Evolutionary conservation across 2,888 invertebrate species (phyloP), one percentile per base, ranked within the genome.

Genomic region (Gortyna flavago): DNA sequence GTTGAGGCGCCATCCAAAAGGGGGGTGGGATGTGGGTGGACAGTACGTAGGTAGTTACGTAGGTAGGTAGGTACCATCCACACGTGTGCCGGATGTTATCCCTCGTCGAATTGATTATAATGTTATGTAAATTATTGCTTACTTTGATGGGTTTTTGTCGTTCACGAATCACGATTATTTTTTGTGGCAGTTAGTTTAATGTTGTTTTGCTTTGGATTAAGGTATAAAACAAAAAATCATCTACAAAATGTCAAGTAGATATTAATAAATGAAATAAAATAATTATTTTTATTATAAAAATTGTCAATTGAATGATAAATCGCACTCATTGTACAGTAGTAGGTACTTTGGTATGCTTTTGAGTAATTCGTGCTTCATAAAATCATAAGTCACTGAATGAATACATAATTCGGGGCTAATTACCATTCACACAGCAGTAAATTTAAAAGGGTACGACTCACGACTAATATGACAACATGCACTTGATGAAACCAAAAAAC

Each of bases 11-110:
- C 84, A 65, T 75, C 80, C 64, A 64, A 73, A 32, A 77, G 80
- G 64, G 73, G 78, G 72, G 57, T 71, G 69, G 69, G 69, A 79
- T 83, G 91, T 92, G 89, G 92, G 92, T 88, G 91, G 89, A 88
- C 89, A 84, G 83, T 82, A 87, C 89, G 81, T 85, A 82, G 79
- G 72, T 71, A 77, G 84, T 16, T 51, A 59, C 41, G 69, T 71
- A 77, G 62, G 76, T 68, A 54, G 77, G 41, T 72, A 73, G n/a
- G 73, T 7, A 75, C 25, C 72, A 71, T 76, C 67, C 88, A 87
- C 62, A 82, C 75, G 77, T 77, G 79, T 67, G 44, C 92, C 93
- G 93, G 93, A 93, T 93, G 91, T 88, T 74, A 81, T 71, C 79
- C 81, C 80, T 82, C 69, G 64, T 82, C 69, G 64, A 73, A 77